A percentile compares a stretch with the other conserved stretches of the same genome.
Conservation (phyloP, 2,797 vertebrate genomes). For the Pipistrellus pygmaeus region DNA sequence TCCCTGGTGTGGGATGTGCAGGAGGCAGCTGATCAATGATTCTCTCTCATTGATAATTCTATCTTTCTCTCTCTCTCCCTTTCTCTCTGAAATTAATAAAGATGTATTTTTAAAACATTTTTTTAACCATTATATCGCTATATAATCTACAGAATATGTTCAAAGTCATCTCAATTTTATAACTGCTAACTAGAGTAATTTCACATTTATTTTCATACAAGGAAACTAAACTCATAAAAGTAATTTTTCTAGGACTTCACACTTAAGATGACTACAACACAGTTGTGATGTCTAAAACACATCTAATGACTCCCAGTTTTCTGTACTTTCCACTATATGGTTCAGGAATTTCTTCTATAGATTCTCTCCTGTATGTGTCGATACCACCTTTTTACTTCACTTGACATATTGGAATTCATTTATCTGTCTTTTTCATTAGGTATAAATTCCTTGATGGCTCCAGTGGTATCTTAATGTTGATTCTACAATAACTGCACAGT, state of each 20-base stretch:
- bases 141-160: not conserved
- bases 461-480: not conserved
- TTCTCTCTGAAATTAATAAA: too few species aligned
- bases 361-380: not conserved
- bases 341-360: not conserved
- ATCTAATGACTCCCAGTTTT: not conserved
- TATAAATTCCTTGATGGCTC: not conserved
- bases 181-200: not conserved
- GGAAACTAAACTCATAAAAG: slow-evolving; percentile 26
- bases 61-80: too few species aligned
- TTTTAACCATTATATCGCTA: not conserved
- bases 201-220: not conserved
- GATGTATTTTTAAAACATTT: too few species aligned
- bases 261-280: not conserved
- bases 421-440: not conserved
- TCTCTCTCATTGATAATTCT: too few species aligned
- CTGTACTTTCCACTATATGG: not conserved
- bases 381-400: not conserved
- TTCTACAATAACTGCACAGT: not conserved
- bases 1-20: too few species aligned
- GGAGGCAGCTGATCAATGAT: too few species aligned
- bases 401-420: not conserved
- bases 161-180: not conserved
- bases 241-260: not conserved
- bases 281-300: not conserved